Evolutionary conservation across 2,888 invertebrate genomes (phyloP).

Genomic region (Brachylomia viminalis): DNA sequence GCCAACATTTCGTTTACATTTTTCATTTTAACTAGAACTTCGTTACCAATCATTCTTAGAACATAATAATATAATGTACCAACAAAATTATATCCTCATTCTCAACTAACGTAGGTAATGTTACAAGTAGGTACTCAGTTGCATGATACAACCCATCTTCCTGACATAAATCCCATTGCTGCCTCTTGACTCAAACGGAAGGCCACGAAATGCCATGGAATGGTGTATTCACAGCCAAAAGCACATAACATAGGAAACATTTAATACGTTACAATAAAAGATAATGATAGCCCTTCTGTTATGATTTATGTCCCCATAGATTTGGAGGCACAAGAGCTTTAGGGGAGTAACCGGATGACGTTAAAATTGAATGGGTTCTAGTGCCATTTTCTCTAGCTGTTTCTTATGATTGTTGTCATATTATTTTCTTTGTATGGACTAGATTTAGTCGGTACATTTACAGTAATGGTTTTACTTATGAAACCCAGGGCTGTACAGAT

Average conservation of each 20-base stretch:
- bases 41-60: too few relatives aligned
- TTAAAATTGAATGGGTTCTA: slow-evolving; percentile 58
- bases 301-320: slow-evolving; percentile 57
- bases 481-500: not conserved
- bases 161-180: slow-evolving; percentile 19
- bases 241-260: slow-evolving; percentile 48
- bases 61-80: not conserved
- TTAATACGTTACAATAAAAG: slow-evolving; percentile 61
- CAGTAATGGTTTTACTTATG: too few relatives aligned
- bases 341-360: slow-evolving; percentile 52
- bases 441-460: not conserved
- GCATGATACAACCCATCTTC: slow-evolving; percentile 43
- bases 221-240: slow-evolving; percentile 39
- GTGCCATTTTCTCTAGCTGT: slow-evolving; percentile 34
- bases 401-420: slow-evolving; percentile 30
- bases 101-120: not conserved
- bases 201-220: slow-evolving; percentile 30
- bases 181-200: slow-evolving; percentile 35
- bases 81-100: not conserved
- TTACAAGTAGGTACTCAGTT: slow-evolving; percentile 19
- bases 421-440: slow-evolving; percentile 26
- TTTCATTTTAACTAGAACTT: too few relatives aligned
- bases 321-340: slow-evolving; percentile 57
- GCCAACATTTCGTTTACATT: too few relatives aligned
- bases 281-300: slow-evolving; percentile 59